Conservation (phyloP, 2,888 invertebrate species). For the Halictus quadricinctus region DNA sequence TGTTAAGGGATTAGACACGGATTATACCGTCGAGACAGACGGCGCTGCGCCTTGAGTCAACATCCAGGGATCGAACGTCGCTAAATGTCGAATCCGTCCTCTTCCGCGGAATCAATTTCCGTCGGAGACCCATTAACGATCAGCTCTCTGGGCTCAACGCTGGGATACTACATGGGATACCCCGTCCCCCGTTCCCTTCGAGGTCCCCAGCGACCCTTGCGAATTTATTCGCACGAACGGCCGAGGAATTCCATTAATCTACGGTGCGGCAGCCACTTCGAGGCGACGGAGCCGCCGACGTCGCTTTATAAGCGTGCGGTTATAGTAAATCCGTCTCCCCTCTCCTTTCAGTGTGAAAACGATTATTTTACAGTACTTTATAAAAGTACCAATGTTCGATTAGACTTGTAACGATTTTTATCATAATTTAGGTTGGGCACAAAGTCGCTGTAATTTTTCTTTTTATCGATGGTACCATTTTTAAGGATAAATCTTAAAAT, state of each 20-base stretch:
- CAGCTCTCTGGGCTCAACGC: constrained; percentile 18
- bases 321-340: neutral
- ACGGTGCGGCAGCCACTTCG: constrained; percentile 63
- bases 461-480: too few species aligned
- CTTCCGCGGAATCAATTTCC: constrained; percentile 69
- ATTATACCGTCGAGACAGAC: neutral
- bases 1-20: constrained; percentile 2
- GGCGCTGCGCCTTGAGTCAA: neutral
- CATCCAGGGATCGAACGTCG: constrained; percentile 10
- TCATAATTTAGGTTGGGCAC: too few species aligned
- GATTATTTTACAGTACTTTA: neutral
- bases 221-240: constrained; percentile 73
- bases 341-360: neutral
- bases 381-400: too few species aligned
- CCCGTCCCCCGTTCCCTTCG: neutral
- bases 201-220: constrained; percentile 54
- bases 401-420: too few species aligned
- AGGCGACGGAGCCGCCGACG: constrained; percentile 52
- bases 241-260: constrained; percentile 69
- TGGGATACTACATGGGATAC: neutral
- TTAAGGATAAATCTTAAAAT: too few species aligned
- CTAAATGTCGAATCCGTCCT: constrained; percentile 44
- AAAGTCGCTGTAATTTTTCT: too few species aligned
- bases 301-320: constrained; percentile 5
- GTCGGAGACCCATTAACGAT: constrained; percentile 68